Base-by-base conservation (phyloP, 1,140 invertebrate species). In the Drosophila aff. region DNA sequence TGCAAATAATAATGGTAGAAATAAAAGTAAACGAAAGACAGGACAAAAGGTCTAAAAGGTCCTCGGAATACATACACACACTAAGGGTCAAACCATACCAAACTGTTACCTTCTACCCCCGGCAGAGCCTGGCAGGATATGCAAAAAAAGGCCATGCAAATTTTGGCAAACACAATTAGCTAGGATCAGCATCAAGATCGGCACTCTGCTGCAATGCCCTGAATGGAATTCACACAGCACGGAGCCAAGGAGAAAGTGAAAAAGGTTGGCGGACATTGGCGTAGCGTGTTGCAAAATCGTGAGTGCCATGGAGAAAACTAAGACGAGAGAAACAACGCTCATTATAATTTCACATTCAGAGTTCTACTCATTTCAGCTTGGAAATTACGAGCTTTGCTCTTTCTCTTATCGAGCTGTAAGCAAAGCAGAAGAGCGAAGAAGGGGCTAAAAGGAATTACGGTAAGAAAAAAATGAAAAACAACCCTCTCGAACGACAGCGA, bases 321-420 rank as follows among this genome's bases (percentile, higher is more conserved):
- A 52, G 53, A 53, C 11, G 40, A 23, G 13, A 44, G 18, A 46
- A 63, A 61, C 71, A 72, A 64, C 58, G 69, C 74, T 84, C 75
- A 90, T 81, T 90, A 89, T 63, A 89, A 84, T 79, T 84, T 79
- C 50, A 71, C 57, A 85, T 62, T 87, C 64, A 68, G 57, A 55
- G 52, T 60, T 81, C 55, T 79, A 81, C 78, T 85, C 82, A 80
- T 82, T 82, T 83, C 50, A 36, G 58, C 40, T 52, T 60, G 62
- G 46, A 79, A 87, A 72, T 87, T 87, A 69, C 77, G 57, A 78
- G 68, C 68, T 75, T 66, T 63, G 79, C 66, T 58, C 55, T 53
- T 58, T 44, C 60, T 47, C 65, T 73, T 79, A 86, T 81, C 84
- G 66, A 78, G 60, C 62, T 65, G 69, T 64, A 68, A 68, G 65